Evolutionary conservation across 2,797 vertebrate genomes (phyloP), one percentile per base, ranked within the genome.

Genomic region (Rhinophrynus dorsalis): DNA sequence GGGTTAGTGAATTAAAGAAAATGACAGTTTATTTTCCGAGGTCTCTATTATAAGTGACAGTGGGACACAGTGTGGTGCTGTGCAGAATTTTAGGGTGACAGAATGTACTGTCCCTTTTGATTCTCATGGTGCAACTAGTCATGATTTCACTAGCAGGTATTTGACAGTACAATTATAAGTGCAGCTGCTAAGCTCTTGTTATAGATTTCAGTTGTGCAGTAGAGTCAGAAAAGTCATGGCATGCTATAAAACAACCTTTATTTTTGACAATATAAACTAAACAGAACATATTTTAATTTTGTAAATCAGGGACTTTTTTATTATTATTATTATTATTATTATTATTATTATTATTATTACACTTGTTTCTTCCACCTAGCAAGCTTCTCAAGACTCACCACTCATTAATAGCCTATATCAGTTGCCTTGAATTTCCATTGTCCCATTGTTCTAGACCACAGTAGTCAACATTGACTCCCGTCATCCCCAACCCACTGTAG

Each of bases 1-100:
- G 33, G 15, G 37, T 23, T 32, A 27, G 52, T 17, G 47, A 54
- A 42, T 54, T 10, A 61, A 17, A 54, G 18, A 44, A 61, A 44
- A 44, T 61, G 13, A 54, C 40, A 42, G 12, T 13, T 15, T 45
- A 21, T 52, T 61, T 61, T 26, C 35, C 35, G 13, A 13, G n/a
- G 8, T 21, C 18, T 42, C 11, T 6, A 17, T 51, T 69, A 40
- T 44, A 35, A 10, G 5, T 33, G 35, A 15, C 27, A 61, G 48
- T 54, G 23, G 68, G 24, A 47, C 7, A 70, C 17, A 20, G 11
- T 24, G 37, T 30, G 5, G 13, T 23, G 21, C 7, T 35, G 15
- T 23, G 12, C 15, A 9, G 26, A 35, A 55, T 21, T 50, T 15
- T 9, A 11, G 23, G 55, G 15, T 29, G 42, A 48, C 23, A 68